Percentiles rank a stretch among this genome's conserved stretches.
Conservation (phyloP, 2,797 vertebrate genomes). For the Tenualosa ilisha region DNA sequence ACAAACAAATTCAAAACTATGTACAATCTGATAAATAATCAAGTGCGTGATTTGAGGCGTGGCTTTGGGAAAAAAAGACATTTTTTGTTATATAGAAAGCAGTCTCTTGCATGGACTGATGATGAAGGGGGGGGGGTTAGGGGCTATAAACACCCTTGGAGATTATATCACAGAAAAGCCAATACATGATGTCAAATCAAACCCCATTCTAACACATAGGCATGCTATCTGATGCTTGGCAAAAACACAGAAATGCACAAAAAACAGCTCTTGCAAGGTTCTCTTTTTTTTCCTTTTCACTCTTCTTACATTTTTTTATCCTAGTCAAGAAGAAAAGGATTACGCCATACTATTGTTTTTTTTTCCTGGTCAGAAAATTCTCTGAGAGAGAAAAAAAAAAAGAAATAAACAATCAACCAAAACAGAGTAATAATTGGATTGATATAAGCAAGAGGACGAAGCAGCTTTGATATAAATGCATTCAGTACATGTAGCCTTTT, state of each 20-base stretch:
- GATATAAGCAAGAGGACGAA: slow-evolving; percentile 83
- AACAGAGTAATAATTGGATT: slow-evolving; percentile 73
- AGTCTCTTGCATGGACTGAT: slow-evolving; percentile 65
- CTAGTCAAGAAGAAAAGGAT: slow-evolving; percentile 59
- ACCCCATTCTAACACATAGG: slow-evolving; percentile 77
- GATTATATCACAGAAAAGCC: slow-evolving; percentile 64
- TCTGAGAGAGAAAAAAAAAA: slow-evolving; percentile 63
- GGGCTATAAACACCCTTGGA: slow-evolving; percentile 66
- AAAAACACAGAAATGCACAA: slow-evolving; percentile 75
- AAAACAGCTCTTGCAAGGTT: slow-evolving; percentile 74
- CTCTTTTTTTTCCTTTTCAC: slow-evolving; percentile 53
- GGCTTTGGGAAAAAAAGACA: slow-evolving; percentile 70
- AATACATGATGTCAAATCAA: slow-evolving; percentile 70
- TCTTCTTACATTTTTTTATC: slow-evolving; percentile 48
- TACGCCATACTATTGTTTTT: slow-evolving; percentile 64
- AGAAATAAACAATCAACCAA: slow-evolving; percentile 46
- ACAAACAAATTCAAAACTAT: slow-evolving; percentile 72
- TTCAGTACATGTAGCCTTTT: slow-evolving; percentile 89
- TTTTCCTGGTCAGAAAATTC: slow-evolving; percentile 69
- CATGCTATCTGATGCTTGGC: slow-evolving; percentile 81
- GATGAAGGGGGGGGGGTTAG: slow-evolving; percentile 53
- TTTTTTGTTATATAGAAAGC: slow-evolving; percentile 59
- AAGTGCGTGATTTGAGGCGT: slow-evolving; percentile 78
- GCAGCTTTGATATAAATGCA: slow-evolving; percentile 96
- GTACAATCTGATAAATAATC: slow-evolving; percentile 80